These are phyloP conservation scores for Chaenogobius annularis DNA, from an alignment of 2,113 vertebrate species.

Conservation along the genomic window DNA sequence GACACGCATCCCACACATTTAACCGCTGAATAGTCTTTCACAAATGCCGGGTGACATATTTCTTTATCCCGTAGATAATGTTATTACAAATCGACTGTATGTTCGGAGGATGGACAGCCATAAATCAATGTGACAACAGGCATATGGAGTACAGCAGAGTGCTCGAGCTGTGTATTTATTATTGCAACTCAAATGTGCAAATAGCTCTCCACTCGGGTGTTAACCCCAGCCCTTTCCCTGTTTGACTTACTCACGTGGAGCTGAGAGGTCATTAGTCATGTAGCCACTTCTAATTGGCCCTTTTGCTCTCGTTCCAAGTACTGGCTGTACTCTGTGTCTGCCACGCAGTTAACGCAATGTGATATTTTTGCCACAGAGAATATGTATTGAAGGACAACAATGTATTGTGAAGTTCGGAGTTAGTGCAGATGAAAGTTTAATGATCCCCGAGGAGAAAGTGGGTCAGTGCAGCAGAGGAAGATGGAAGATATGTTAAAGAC, in stretches of 20 bases:
- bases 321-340: conserved; percentile 27
- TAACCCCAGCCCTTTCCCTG: conserved; percentile 49
- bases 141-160: conserved; percentile 21
- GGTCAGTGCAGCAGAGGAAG: conserved; percentile 49
- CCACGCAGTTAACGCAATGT: conserved; percentile 28
- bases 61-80: conserved; percentile 48
- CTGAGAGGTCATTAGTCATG: conserved; percentile 61
- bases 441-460: conserved; percentile 58
- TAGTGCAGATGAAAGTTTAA: conserved; percentile 61
- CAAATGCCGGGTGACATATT: conserved; percentile 39
- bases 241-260: conserved; percentile 40
- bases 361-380: conserved; percentile 21
- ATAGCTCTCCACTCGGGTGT: conserved; percentile 28
- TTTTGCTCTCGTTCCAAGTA: conserved; percentile 15
- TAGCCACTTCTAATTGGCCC: conserved; percentile 18
- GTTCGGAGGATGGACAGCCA: conserved; percentile 30
- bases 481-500: conserved; percentile 27
- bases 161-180: conserved; percentile 36
- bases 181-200: conserved; percentile 41
- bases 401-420: conserved; percentile 41
- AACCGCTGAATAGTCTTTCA: conserved; percentile 24
- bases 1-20: conserved; percentile 21
- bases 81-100: conserved; percentile 60
- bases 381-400: conserved; percentile 14
- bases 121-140: conserved; percentile 68